Base-by-base conservation (phyloP, 2,888 invertebrate genomes). In the Syrista parreyssii region DNA sequence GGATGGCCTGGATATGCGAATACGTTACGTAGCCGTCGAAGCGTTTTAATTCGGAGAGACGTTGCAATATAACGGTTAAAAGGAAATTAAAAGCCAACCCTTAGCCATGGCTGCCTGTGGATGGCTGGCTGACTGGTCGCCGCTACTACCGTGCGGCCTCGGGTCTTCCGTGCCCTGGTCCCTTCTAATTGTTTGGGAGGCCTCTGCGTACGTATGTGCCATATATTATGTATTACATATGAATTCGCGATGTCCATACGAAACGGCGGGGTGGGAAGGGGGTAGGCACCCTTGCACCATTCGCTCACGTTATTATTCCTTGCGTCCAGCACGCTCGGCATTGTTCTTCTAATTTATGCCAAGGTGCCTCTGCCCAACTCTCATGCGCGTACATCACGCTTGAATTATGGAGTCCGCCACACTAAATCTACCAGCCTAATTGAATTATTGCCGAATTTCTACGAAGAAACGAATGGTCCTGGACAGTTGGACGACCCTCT, bases 291-390 rank as follows among this genome's bases (percentile, higher is more conserved):
- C 35, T 30, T 31, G 68, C 75, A 12, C 30, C 30, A 12, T 31
- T n/a, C 75, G 68, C 34, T 33, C 35, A 11, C 74, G 34, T 74
- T 74, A 74, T 74, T 74, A 35, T 74, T 74, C 74, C 32, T 32
- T 35, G 35, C 74, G 34, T 74, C 71, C 71, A 71, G 55, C 71
- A 33, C 32, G 32, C 32, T 71, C 82, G 73, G 87, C 87, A 89
- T 90, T 90, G 90, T 90, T 90, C 88, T 88, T 87, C 83, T 88
- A 90, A 90, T 90, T 89, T 88, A 90, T 90, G 87, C 86, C 84
- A 82, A 86, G 87, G 86, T 86, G 68, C 75, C 76, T 76, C 35
- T 69, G 74, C 30, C 68, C 76, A 68, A 68, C 74, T 76, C 79
- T 75, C 68, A 75, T 78, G 79, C 77, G 79, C 82, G 83, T 87